Conservation (phyloP, 1,140 invertebrate species). For the Coenobita brevimanus region DNA sequence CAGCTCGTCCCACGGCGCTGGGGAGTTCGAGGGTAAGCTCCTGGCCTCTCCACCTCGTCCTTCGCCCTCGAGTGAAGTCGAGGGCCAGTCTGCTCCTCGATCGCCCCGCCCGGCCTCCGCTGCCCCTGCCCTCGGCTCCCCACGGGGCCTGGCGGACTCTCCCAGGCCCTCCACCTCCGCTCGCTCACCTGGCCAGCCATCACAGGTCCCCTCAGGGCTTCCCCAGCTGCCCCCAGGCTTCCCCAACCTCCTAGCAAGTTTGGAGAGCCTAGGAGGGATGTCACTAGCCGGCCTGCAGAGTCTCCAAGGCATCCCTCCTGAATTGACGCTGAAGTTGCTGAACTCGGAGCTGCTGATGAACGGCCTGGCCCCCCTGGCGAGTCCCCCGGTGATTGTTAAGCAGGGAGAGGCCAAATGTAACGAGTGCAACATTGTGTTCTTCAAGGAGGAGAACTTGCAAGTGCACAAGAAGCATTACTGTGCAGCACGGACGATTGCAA, state of each 20-base stretch:
- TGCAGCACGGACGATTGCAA: constrained; percentile 78
- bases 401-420: constrained; percentile 91
- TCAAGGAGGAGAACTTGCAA: constrained; percentile 94
- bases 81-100: constrained; percentile 35
- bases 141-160: constrained; percentile 59
- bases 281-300: constrained; percentile 55
- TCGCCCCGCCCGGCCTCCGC: constrained; percentile 62
- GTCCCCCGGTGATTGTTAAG: constrained; percentile 70
- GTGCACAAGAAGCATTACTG: constrained; percentile 97
- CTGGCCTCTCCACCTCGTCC: constrained; percentile 59
- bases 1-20: constrained; percentile 55
- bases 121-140: constrained; percentile 56
- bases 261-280: constrained; percentile 58
- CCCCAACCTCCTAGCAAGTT: constrained; percentile 60
- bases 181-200: constrained; percentile 48
- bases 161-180: constrained; percentile 67
- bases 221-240: constrained; percentile 56
- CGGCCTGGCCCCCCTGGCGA: constrained; percentile 74
- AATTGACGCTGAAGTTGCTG: constrained; percentile 77
- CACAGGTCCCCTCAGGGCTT: constrained; percentile 53
- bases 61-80: constrained; percentile 58
- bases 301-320: constrained; percentile 73
- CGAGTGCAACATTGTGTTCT: constrained; percentile 98
- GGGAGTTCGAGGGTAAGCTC: constrained; percentile 64
- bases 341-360: constrained; percentile 72